A percentile compares a stretch with the other conserved stretches of the same genome.
phyloP scores from a whole-genome alignment of 2,113 vertebrate species.

The Herpetotheres cachinnans region DNA sequence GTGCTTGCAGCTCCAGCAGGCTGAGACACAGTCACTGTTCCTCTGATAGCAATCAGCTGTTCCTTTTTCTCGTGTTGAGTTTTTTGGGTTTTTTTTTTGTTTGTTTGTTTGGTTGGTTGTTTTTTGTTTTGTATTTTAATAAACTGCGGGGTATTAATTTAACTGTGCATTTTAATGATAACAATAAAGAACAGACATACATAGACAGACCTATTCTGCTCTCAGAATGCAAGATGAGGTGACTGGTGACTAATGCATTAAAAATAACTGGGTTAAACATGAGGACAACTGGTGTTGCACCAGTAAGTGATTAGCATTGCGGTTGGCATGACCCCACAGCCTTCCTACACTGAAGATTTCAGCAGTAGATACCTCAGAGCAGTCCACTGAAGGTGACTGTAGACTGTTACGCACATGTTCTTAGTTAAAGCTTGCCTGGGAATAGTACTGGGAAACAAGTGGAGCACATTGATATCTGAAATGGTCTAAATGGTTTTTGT shows the following conservation, averaged over 20 bases:
- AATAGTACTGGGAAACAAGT: not conserved
- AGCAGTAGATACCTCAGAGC: not conserved
- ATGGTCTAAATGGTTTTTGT: not conserved
- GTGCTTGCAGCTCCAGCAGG: not conserved
- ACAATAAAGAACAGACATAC: not conserved
- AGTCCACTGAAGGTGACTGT: not conserved
- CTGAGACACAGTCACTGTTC: not conserved
- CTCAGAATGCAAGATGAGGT: not conserved
- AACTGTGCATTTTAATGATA: not conserved
- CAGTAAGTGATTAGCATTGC: not conserved
- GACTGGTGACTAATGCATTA: not conserved
- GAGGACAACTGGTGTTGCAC: not conserved
- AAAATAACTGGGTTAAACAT: not conserved
- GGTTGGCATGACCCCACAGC: not conserved
- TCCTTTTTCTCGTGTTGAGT: too few species aligned
- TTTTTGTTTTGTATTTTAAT: too few species aligned
- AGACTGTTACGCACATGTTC: not conserved
- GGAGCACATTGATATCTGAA: not conserved
- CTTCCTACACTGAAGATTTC: not conserved
- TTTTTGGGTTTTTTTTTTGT: too few species aligned
- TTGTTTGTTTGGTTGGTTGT: too few species aligned
- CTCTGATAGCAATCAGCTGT: not conserved
- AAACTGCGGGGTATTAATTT: too few species aligned
- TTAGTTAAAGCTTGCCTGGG: not conserved
- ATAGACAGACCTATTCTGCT: not conserved